These are phyloP conservation scores for Phrynocephalus versicolor DNA, from an alignment of 2,113 vertebrate genomes.

Conservation along the genomic window DNA sequence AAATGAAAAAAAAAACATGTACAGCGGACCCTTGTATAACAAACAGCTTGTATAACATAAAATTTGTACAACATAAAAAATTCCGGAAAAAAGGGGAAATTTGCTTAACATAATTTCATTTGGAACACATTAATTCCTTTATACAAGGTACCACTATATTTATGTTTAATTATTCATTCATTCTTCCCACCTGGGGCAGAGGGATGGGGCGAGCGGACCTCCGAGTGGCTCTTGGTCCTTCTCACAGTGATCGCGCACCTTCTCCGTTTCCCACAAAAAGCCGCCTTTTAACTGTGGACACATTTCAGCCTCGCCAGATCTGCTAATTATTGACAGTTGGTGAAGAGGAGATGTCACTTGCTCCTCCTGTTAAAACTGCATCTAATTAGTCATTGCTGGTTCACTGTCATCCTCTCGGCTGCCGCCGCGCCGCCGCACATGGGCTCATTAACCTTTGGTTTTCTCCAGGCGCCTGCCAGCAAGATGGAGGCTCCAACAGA, in stretches of 20 bases:
- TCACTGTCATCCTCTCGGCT: conserved; percentile 78
- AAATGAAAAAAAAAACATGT: too few species aligned
- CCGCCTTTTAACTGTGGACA: conserved; percentile 82
- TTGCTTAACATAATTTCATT: too few species aligned
- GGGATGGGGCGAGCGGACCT: conserved; percentile 45
- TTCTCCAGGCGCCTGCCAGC: conserved; percentile 81
- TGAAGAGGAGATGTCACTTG: conserved; percentile 87
- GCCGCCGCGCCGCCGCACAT: conserved; percentile 77
- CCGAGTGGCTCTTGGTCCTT: conserved; percentile 45
- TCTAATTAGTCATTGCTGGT: conserved; percentile 85
- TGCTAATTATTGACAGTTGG: conserved; percentile 90
- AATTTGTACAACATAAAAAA: too few species aligned
- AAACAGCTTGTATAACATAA: too few species aligned
- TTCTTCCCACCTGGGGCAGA: neutral
- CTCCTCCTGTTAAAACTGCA: conserved; percentile 88
- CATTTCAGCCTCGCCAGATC: conserved; percentile 84
- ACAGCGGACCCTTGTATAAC: too few species aligned
- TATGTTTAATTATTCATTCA: too few species aligned
- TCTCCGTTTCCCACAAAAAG: conserved; percentile 61
- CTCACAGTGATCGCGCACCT: conserved; percentile 44
- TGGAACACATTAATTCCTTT: too few species aligned
- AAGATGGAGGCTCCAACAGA: conserved; percentile 82
- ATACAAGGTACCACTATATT: too few species aligned
- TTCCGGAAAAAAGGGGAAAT: too few species aligned
- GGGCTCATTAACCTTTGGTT: conserved; percentile 86